Percentiles rank a stretch among this genome's conserved stretches.
Evolutionary conservation across 2,888 invertebrate genomes (phyloP).

Genomic region (Coecobrya sp.): DNA sequence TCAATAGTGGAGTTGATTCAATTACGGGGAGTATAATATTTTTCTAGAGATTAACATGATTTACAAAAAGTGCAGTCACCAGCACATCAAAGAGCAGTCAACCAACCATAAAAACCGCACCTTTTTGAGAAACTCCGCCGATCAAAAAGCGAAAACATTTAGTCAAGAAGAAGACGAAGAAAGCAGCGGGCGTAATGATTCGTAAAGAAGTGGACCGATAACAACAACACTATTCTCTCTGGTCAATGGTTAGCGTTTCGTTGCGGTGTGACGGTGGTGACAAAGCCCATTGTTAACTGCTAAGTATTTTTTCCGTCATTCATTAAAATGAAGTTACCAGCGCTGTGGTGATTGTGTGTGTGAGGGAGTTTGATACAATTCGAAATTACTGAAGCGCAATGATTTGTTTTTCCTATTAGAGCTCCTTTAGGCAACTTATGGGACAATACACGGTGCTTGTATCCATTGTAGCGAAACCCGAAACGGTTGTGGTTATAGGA

Average conservation of each 20-base stretch:
- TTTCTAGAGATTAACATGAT: neutral
- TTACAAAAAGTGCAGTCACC: constrained; percentile 22
- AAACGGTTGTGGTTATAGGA: neutral
- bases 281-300: constrained; percentile 67
- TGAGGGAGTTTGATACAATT: constrained; percentile 63
- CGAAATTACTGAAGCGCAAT: constrained; percentile 73
- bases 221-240: constrained; percentile 56
- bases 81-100: constrained; percentile 8
- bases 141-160: constrained; percentile 35
- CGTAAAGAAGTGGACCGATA: constrained; percentile 79
- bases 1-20: constrained; percentile 8
- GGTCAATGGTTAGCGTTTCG: constrained; percentile 28
- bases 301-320: constrained; percentile 60
- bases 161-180: constrained; percentile 55
- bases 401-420: constrained; percentile 69
- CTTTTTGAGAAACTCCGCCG: constrained; percentile 52
- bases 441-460: constrained; percentile 6
- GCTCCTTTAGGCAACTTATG: constrained; percentile 1
- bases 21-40: neutral
- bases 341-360: constrained; percentile 20
- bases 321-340: constrained; percentile 33
- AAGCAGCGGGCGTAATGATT: constrained; percentile 74
- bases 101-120: constrained; percentile 65
- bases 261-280: constrained; percentile 63
- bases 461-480: neutral